These are phyloP conservation scores for Selenia dentaria DNA, from an alignment of 2,888 invertebrate genomes.

Conservation along the genomic window DNA sequence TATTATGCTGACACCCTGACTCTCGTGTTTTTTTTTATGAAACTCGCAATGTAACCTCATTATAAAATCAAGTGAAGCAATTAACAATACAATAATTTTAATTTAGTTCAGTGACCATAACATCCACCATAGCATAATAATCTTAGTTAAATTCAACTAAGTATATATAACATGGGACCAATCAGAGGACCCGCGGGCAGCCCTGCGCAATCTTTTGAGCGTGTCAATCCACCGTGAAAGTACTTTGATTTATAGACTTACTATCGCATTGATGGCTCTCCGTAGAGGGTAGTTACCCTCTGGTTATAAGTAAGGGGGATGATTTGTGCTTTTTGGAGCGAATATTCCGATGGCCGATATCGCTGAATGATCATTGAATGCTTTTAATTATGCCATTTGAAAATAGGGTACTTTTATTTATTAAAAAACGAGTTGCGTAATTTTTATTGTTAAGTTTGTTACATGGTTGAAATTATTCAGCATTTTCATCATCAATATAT, in stretches of 20 bases:
- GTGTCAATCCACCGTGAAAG: conserved; percentile 56
- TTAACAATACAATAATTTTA: too few relatives aligned
- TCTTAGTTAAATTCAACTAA: too few relatives aligned
- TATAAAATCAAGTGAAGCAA: too few relatives aligned
- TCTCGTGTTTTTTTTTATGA: too few relatives aligned
- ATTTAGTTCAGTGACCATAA: too few relatives aligned
- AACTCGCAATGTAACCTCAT: too few relatives aligned
- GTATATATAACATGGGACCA: conserved; percentile 23
- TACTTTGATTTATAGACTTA: conserved; percentile 50
- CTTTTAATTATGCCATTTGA: conserved; percentile 36
- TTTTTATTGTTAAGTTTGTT: conserved; percentile 7
- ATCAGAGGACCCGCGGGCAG: conserved; percentile 18
- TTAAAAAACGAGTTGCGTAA: conserved; percentile 3
- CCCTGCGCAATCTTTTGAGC: conserved; percentile 40
- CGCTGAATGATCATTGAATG: conserved; percentile 26
- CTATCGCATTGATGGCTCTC: conserved; percentile 22
- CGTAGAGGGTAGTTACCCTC: conserved; percentile 14
- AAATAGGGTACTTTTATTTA: conserved; percentile 26
- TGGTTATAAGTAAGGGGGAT: conserved; percentile 25
- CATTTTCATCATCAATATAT: not conserved
- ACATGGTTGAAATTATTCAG: conserved; percentile 6
- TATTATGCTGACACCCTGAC: too few relatives aligned
- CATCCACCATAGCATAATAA: too few relatives aligned
- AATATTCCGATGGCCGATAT: conserved; percentile 22
- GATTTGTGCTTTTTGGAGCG: conserved; percentile 31